Conservation (phyloP, 2,113 vertebrate genomes). For the Castor canadensis region DNA sequence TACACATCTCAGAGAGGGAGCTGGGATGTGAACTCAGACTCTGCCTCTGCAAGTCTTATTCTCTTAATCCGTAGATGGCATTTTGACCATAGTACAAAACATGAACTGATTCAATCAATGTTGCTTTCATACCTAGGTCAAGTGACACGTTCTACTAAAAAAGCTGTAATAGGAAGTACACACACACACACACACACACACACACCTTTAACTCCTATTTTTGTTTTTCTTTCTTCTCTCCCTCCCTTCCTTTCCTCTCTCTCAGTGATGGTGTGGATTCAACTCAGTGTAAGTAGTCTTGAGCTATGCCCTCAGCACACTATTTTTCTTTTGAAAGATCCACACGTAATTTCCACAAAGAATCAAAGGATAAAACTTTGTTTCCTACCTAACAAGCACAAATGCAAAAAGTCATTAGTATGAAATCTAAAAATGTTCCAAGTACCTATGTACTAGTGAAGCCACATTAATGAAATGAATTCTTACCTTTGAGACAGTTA, state of each 20-base stretch:
- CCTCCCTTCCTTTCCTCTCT: too few species aligned
- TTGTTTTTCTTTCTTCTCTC: too few species aligned
- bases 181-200: background rate
- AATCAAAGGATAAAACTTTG: background rate
- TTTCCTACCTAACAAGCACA: background rate
- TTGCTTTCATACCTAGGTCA: slow-evolving; percentile 16
- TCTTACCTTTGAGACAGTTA: background rate
- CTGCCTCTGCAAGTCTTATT: background rate
- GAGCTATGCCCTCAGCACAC: too few species aligned
- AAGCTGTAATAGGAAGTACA: background rate
- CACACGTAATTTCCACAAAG: background rate
- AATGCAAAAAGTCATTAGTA: background rate
- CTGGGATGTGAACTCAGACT: background rate
- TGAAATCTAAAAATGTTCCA: background rate
- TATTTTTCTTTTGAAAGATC: background rate
- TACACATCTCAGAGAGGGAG: background rate
- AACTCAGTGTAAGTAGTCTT: too few species aligned
- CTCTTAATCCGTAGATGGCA: background rate
- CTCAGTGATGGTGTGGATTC: too few species aligned
- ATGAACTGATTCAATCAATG: background rate
- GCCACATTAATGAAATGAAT: background rate
- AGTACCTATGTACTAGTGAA: background rate
- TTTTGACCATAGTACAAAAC: background rate
- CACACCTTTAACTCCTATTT: background rate
- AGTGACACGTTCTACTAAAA: background rate